Conservation (phyloP, 2,113 vertebrate genomes). For the Tamias sibiricus region DNA sequence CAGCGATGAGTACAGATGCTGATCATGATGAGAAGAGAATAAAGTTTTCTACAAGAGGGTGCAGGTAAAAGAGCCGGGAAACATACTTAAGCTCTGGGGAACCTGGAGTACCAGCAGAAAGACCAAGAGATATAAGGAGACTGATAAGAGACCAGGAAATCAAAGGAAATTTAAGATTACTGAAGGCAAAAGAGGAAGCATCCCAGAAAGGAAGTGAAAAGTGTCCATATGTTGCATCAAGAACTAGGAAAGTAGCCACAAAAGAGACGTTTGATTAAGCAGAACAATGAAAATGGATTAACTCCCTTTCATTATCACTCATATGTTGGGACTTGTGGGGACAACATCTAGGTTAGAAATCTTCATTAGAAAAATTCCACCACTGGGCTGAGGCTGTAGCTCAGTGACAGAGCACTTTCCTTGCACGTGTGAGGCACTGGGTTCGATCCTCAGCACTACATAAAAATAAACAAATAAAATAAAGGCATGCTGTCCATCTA, state of each 20-base stretch:
- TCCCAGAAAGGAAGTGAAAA: not conserved
- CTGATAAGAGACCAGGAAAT: not conserved
- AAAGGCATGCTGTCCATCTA: too few relatives aligned
- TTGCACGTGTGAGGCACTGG: too few relatives aligned
- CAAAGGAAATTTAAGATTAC: not conserved
- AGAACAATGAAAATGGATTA: slow-evolving; percentile 19
- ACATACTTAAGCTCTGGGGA: not conserved
- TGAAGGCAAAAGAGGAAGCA: not conserved
- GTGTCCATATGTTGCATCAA: not conserved
- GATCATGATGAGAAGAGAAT: not conserved
- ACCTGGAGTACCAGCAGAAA: not conserved
- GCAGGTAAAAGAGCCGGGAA: not conserved
- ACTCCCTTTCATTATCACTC: not conserved
- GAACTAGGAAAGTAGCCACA: not conserved
- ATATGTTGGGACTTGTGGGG: not conserved
- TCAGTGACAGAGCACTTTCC: too few relatives aligned
- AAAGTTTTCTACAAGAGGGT: not conserved
- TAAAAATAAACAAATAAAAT: too few relatives aligned
- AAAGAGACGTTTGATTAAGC: not conserved
- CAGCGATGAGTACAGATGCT: not conserved
- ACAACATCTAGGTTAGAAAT: not conserved
- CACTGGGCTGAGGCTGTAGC: too few relatives aligned
- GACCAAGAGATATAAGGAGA: not conserved
- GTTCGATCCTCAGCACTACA: too few relatives aligned
- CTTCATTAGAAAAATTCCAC: slow-evolving; percentile 25